Conservation (phyloP, 2,797 vertebrate genomes). For the Scolopax bukidnonensis region DNA sequence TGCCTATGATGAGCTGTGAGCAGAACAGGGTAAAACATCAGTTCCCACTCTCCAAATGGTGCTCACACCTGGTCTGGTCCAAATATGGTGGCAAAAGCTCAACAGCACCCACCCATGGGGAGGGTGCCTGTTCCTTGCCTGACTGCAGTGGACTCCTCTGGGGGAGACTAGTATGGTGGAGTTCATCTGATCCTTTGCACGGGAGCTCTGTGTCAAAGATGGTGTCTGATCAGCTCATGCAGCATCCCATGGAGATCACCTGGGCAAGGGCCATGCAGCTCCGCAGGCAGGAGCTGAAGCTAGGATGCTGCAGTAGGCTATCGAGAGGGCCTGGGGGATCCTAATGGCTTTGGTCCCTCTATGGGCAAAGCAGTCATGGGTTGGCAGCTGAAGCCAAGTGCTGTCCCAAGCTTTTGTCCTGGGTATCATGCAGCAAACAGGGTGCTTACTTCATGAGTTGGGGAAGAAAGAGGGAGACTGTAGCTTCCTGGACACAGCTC, state of each 20-base stretch:
- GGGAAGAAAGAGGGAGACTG: background rate
- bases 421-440: background rate
- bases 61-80: background rate
- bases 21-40: background rate
- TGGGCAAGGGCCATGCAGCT: background rate
- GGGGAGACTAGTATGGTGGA: background rate
- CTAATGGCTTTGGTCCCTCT: background rate
- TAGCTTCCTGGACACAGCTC: background rate
- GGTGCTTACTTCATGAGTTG: background rate
- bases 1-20: background rate
- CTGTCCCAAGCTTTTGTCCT: background rate
- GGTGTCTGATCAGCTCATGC: background rate
- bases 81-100: background rate
- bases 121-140: background rate
- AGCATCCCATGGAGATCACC: background rate
- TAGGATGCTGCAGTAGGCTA: background rate
- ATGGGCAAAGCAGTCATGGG: fast-evolving
- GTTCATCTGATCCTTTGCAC: background rate
- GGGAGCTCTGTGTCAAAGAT: background rate
- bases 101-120: background rate
- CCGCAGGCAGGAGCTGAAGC: background rate
- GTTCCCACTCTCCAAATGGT: background rate
- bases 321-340: fast-evolving
- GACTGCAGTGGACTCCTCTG: fast-evolving
- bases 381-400: background rate